A percentile compares a stretch with the other conserved stretches of the same genome.
Conservation (phyloP, 1,140 invertebrate species). For the Polyergus mexicanus region DNA sequence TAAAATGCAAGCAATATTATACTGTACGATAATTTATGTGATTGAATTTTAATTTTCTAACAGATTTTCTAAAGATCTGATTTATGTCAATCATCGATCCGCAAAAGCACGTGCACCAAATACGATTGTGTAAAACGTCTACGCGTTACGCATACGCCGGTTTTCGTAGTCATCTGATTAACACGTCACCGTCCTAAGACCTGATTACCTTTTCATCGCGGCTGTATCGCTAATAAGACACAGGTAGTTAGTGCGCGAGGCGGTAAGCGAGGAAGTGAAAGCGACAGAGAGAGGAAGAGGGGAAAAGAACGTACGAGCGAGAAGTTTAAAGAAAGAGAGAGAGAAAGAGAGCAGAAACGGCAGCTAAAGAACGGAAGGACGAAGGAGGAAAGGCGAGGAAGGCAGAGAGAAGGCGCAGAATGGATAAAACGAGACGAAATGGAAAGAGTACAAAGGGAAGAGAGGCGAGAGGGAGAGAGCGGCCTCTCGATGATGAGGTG, state of each 20-base stretch:
- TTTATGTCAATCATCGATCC: not conserved
- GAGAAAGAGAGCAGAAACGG: conserved; percentile 63
- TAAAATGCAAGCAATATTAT: no score
- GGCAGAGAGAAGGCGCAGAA: conserved; percentile 11
- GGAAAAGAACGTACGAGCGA: conserved; percentile 41
- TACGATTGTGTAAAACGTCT: conserved; percentile 1
- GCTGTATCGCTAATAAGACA: conserved; percentile 86
- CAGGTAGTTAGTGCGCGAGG: conserved; percentile 81
- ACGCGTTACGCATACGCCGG: conserved; percentile 43
- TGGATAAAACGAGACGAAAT: conserved; percentile 61
- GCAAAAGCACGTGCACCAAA: not conserved
- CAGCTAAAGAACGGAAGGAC: conserved; percentile 30
- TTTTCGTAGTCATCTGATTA: conserved; percentile 77
- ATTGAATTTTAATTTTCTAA: no score
- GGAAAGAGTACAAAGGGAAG: conserved; percentile 5
- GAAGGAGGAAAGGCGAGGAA: conserved; percentile 1
- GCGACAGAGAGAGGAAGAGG: conserved; percentile 63
- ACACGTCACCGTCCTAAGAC: conserved; percentile 80
- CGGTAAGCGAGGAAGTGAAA: conserved; percentile 65
- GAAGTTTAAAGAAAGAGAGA: conserved; percentile 56
- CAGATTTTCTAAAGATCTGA: no score
- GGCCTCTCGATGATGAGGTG: conserved; percentile 24
- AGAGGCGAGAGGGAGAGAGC: conserved; percentile 3
- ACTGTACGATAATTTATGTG: no score
- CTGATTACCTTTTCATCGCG: conserved; percentile 84